These are phyloP conservation scores for Pachyramphus minor DNA, from an alignment of 2,113 vertebrate species.

Conservation along the genomic window DNA sequence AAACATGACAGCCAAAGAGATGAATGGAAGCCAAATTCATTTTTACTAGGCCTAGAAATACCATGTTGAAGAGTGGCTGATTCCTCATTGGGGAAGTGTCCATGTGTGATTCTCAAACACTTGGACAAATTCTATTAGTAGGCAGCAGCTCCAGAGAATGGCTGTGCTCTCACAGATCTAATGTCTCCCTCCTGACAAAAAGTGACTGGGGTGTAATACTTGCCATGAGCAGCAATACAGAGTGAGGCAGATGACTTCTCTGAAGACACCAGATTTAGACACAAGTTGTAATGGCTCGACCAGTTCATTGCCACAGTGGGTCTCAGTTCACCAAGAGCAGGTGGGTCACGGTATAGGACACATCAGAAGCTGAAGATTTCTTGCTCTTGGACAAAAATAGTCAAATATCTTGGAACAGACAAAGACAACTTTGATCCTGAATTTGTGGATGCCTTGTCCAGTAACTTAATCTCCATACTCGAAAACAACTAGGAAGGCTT, in stretches of 20 bases:
- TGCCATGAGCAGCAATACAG: background rate
- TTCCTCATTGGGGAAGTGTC: accelerated
- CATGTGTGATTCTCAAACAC: background rate
- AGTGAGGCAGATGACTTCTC: background rate
- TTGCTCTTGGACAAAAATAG: background rate
- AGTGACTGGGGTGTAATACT: background rate
- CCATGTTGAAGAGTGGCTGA: background rate
- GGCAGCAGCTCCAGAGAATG: background rate
- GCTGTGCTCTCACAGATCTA: background rate
- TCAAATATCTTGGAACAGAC: background rate
- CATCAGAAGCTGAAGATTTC: background rate
- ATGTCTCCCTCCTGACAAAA: background rate
- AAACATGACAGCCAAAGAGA: background rate
- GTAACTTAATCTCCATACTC: background rate
- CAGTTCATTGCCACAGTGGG: background rate
- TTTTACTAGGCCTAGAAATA: background rate
- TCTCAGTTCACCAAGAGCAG: background rate
- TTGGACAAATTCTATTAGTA: accelerated
- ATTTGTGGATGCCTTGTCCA: background rate
- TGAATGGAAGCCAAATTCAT: background rate
- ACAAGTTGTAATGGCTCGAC: accelerated
- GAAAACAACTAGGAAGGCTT: background rate
- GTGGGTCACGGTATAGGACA: background rate
- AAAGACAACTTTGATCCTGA: background rate
- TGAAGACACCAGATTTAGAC: background rate